Evolutionary conservation across 2,797 vertebrate genomes (phyloP).

Genomic region (Anisognathus igniventris): DNA sequence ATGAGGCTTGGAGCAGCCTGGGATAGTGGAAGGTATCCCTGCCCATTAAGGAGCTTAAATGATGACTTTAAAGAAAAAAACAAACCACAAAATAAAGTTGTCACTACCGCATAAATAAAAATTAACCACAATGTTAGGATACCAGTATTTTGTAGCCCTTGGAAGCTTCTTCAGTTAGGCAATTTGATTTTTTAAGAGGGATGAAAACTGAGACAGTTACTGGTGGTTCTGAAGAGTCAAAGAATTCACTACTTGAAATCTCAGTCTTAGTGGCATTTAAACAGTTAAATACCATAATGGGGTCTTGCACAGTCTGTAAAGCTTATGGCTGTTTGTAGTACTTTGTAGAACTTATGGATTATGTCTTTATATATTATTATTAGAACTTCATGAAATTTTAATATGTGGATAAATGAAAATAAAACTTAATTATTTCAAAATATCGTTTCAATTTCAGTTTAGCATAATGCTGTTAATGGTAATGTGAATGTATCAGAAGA

Average conservation of each 20-base stretch:
- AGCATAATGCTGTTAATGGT: background rate
- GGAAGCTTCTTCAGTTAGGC: background rate
- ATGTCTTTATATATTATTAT: background rate
- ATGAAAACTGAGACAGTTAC: background rate
- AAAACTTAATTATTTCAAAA: constrained; percentile 52
- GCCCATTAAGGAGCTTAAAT: background rate
- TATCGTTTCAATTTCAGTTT: constrained; percentile 10
- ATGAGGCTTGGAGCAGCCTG: background rate
- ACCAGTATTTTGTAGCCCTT: background rate
- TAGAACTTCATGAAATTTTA: constrained; percentile 33
- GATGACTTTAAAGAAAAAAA: background rate
- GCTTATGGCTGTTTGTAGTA: background rate
- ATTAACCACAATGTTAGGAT: background rate
- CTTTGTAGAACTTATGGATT: background rate
- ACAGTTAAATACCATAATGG: background rate
- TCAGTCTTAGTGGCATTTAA: background rate
- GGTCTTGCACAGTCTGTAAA: background rate
- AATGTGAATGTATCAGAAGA: background rate
- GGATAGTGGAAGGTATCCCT: background rate
- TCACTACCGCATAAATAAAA: background rate
- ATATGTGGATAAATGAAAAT: constrained; percentile 35
- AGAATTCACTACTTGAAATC: background rate
- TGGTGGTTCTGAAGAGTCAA: background rate
- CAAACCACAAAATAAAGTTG: background rate
- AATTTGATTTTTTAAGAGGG: background rate